Evolutionary conservation across 2,797 vertebrate species (phyloP).

Genomic region (Meriones psammophilus): DNA sequence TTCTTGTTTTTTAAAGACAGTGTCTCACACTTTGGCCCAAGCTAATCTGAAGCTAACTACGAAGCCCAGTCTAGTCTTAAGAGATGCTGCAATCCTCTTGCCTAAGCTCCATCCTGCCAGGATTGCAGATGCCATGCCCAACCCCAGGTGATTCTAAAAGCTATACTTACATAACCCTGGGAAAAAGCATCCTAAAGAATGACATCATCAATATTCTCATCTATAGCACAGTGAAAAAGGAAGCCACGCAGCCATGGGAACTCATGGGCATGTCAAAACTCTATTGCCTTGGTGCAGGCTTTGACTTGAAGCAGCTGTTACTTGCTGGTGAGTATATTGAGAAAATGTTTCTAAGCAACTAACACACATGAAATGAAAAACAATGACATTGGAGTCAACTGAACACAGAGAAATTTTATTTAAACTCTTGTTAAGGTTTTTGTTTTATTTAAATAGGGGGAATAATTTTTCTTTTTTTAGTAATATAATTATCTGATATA

Average conservation of each 20-base stretch:
- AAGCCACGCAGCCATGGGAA: not conserved
- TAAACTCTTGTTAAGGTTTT: conserved; percentile 58
- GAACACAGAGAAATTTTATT: conserved; percentile 68
- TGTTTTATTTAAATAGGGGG: conserved; percentile 60
- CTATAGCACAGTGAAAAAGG: not conserved
- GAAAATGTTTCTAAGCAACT: conserved; percentile 54
- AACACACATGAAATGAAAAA: not conserved
- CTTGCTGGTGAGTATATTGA: not conserved
- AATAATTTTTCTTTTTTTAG: conserved; percentile 54
- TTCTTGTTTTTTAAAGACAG: not conserved
- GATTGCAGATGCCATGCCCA: not conserved
- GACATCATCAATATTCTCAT: not conserved
- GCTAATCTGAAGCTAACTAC: not conserved
- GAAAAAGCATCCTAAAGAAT: conserved; percentile 34
- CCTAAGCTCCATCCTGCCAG: not conserved
- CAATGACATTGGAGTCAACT: conserved; percentile 34
- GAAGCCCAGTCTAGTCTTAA: not conserved
- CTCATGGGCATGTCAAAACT: not conserved
- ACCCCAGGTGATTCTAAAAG: conserved; percentile 24
- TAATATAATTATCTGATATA: conserved; percentile 49
- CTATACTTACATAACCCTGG: not conserved
- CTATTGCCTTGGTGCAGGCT: not conserved
- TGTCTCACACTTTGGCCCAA: not conserved
- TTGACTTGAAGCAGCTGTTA: not conserved
- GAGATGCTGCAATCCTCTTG: not conserved